Base-by-base conservation (phyloP, 2,113 vertebrate species). In the Ammodytes dubius region DNA sequence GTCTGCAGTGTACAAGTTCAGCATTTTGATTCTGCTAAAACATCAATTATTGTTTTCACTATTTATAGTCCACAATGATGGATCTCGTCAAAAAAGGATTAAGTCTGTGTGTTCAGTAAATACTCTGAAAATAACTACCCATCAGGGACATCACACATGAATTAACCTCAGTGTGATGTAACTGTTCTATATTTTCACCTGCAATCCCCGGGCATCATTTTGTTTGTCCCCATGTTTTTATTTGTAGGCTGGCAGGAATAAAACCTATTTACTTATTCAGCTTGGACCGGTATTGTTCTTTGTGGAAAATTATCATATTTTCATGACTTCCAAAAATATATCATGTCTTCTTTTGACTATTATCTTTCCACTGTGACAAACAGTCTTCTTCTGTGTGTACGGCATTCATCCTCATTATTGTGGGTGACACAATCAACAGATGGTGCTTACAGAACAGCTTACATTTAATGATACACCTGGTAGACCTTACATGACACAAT, bases 341-440 rank as follows among this genome's bases (percentile, higher is more conserved):
- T 13, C 4, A 17, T 17, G 72, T 3, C 8, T 19, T 54, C 12
- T 52, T 64, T 46, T 56, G 14, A 12, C 14, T 15, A 9, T n/a
- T 6, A 45, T 52, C 39, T 67, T 70, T 14, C 10, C n/a, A 39
- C 6, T 10, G 4, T 6, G 42, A 47, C 5, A 42, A 17, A 50
- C 7, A 17, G 2, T 35, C 9, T 39, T 6, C 27, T 49, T 67
- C 42, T 53, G 17, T 40, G 42, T 49, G 3, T 12, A 35, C 40
- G 35, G 12, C 37, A 10, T 58, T 45, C 11, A 67, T 35, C 8
- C 13, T 54, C 27, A 47, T 70, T 63, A 71, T 77, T 76, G 45
- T 42, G 37, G 37, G 3, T 50, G 54, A 43, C 47, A 54, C 17
- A 47, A 57, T 27, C 27, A 27, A 27, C 27, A 9, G 17, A 53